Evolutionary conservation across 2,888 invertebrate genomes (phyloP).

Genomic region (Dryobotodes eremita): DNA sequence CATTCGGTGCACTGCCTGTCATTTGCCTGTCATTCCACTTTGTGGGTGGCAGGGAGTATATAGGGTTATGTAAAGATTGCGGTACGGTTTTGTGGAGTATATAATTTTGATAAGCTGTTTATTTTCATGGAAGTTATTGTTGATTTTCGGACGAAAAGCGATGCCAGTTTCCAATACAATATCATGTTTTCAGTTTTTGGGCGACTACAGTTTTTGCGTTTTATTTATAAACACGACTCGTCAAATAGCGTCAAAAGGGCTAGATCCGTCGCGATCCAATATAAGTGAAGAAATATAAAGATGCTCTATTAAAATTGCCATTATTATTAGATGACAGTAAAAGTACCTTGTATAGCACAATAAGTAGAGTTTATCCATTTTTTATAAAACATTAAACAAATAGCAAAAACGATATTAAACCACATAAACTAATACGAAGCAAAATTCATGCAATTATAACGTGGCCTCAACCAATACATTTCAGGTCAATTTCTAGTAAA

Average conservation of each 20-base stretch:
- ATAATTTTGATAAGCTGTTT: neutral
- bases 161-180: too few species aligned
- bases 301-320: neutral
- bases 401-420: neutral
- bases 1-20: conserved; percentile 60
- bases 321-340: too few species aligned
- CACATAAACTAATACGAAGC: neutral
- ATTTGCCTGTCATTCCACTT: conserved; percentile 66
- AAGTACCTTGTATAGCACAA: too few species aligned
- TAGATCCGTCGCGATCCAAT: neutral
- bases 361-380: neutral
- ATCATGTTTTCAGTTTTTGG: neutral
- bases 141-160: too few species aligned
- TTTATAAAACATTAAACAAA: neutral
- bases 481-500: conserved; percentile 51
- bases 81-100: neutral
- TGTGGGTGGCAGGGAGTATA: conserved; percentile 70
- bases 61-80: conserved; percentile 23
- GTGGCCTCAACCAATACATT: conserved; percentile 3
- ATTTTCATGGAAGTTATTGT: too few species aligned
- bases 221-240: neutral
- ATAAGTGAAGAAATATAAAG: neutral
- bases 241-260: too few species aligned
- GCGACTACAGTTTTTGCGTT: neutral
- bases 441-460: conserved; percentile 17